Base-by-base conservation (phyloP, 2,797 vertebrate genomes). In the Aselliscus stoliczkanus region DNA sequence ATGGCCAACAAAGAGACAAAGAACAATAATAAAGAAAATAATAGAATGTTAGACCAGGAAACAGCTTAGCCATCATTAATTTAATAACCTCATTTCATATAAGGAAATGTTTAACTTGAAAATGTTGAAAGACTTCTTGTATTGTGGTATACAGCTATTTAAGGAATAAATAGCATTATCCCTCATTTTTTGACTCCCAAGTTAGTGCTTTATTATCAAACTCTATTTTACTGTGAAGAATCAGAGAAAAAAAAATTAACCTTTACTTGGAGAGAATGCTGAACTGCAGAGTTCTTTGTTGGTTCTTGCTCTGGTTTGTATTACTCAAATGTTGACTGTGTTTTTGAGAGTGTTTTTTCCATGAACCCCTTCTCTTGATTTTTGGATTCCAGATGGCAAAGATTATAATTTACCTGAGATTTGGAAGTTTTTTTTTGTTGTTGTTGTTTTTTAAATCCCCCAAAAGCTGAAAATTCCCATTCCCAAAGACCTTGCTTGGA, bases 91-190 rank as follows among this genome's bases (percentile, higher is more conserved):
- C 56, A 52, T 82, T 94, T 96, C 34, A 60, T 64, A 88, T 60
- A 73, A 90, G 21, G 21, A 94, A 90, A 93, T 83, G 27, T 90
- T 96, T 85, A 96, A 72, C 7, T 8, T 96, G 44, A 64, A 96
- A 92, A 82, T 82, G 4, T 69, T 95, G 52, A 90, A 94, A 95
- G 50, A 54, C 5, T 42, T 92, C 5, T 42, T 92, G 18, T 18
- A 90, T 79, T 92, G 27, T 67, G 37, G 2, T 50, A 77, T 52
- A 79, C 10, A 90, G 11, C 20, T 75, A 58, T 58, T 69, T 58
- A 47, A 85, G 29, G 54, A 90, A 88, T 60, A 75, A 81, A 75
- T 58, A 84, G 21, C 25, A 80, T 67, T 58, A 27, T 34, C 9
- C 5, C 4, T 7, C 0, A 64, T 47, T 95, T 96, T 82, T 75